Conservation (phyloP, 2,888 invertebrate species). For the Eutolmus rufibarbis region DNA sequence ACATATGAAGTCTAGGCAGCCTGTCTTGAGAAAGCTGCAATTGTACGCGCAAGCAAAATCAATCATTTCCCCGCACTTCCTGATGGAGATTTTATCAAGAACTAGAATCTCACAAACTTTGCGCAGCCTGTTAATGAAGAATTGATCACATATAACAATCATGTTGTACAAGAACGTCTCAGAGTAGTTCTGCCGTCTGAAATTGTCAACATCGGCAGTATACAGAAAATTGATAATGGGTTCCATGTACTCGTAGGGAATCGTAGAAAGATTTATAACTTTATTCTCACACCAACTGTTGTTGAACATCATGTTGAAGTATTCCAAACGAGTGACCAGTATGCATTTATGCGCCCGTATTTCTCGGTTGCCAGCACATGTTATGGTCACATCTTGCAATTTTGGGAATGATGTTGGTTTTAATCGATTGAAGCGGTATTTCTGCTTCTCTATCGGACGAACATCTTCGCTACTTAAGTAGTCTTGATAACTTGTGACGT, state of each 20-base stretch:
- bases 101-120: slow-evolving; percentile 76
- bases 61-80: slow-evolving; percentile 78
- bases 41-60: slow-evolving; percentile 80
- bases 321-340: slow-evolving; percentile 81
- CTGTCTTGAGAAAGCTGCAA: slow-evolving; percentile 73
- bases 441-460: slow-evolving; percentile 47
- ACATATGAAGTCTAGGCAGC: slow-evolving; percentile 80
- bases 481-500: slow-evolving; percentile 52
- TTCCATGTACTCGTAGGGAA: slow-evolving; percentile 64
- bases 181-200: slow-evolving; percentile 69
- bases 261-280: slow-evolving; percentile 55
- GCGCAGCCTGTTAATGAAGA: slow-evolving; percentile 75
- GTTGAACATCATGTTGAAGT: slow-evolving; percentile 84
- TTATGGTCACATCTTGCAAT: slow-evolving; percentile 70
- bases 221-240: slow-evolving; percentile 80
- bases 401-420: slow-evolving; percentile 64
- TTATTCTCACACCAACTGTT: slow-evolving; percentile 70
- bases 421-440: slow-evolving; percentile 60
- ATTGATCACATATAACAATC: slow-evolving; percentile 80
- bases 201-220: slow-evolving; percentile 70
- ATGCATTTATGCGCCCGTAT: slow-evolving; percentile 81
- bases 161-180: slow-evolving; percentile 76
- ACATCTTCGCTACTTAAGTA: not conserved
- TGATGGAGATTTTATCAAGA: slow-evolving; percentile 72
- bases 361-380: slow-evolving; percentile 64